phyloP scores from a whole-genome alignment of 2,888 invertebrate genomes.

The Creontiades dilutus region DNA sequence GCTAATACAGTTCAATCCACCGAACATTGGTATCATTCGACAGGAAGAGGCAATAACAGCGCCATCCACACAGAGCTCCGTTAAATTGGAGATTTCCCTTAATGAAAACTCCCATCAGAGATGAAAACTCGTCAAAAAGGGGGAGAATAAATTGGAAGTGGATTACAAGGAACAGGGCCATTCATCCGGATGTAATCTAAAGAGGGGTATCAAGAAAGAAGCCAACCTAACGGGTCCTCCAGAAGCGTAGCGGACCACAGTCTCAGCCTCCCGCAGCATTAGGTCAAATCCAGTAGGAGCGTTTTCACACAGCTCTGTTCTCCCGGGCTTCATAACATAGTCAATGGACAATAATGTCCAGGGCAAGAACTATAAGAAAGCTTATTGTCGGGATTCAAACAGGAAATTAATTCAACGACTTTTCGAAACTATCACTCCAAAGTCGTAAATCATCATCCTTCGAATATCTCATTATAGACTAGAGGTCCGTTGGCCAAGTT shows the following conservation, averaged over 20 bases:
- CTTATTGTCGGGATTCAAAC: too few species aligned
- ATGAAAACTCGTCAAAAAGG: conserved; percentile 17
- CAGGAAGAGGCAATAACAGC: not conserved
- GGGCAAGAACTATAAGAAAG: too few species aligned
- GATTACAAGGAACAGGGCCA: conserved; percentile 36
- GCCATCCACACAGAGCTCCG: not conserved
- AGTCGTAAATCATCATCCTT: too few species aligned
- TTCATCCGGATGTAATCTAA: conserved; percentile 52
- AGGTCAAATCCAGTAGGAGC: conserved; percentile 38
- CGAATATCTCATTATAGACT: too few species aligned
- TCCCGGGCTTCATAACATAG: not conserved
- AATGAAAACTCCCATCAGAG: not conserved
- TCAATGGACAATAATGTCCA: not conserved
- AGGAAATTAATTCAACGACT: too few species aligned
- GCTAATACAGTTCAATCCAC: not conserved
- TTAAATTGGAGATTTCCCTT: not conserved
- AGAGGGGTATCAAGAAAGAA: conserved; percentile 41
- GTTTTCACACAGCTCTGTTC: conserved; percentile 28
- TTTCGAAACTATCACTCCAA: too few species aligned
- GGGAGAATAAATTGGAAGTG: conserved; percentile 22
- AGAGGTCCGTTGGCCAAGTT: too few species aligned
- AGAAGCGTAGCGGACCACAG: conserved; percentile 45
- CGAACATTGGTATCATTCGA: not conserved
- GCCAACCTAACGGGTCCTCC: conserved; percentile 49
- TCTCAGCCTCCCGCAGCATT: conserved; percentile 19